A percentile compares a stretch with the other conserved stretches of the same genome.
phyloP scores from a whole-genome alignment of 2,797 vertebrate genomes.

The Spinus pinus region DNA sequence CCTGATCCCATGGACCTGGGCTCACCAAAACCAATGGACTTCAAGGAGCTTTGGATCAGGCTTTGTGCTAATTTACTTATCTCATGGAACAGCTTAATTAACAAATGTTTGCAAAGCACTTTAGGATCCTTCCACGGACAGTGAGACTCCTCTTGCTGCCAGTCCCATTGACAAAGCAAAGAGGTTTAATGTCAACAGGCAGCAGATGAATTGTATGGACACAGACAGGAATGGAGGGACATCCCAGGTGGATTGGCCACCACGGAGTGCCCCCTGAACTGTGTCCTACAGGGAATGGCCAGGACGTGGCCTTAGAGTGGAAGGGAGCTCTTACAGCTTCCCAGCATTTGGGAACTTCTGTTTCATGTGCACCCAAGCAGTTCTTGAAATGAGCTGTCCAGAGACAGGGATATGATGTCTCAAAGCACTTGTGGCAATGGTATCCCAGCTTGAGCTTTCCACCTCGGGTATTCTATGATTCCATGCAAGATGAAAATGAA shows the following conservation, averaged over 20 bases:
- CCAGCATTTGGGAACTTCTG: not conserved
- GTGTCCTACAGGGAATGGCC: rapidly evolving
- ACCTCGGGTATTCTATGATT: not conserved
- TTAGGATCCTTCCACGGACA: not conserved
- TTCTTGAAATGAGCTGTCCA: not conserved
- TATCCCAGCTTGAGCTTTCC: not conserved
- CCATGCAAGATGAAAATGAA: not conserved
- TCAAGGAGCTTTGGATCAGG: conserved; percentile 33
- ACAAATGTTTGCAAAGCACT: conserved; percentile 51
- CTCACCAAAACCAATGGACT: conserved; percentile 20
- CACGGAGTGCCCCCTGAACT: rapidly evolving
- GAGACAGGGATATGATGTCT: rapidly evolving
- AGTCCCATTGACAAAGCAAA: not conserved
- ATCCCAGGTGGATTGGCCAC: rapidly evolving
- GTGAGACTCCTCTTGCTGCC: not conserved
- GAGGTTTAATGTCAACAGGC: not conserved
- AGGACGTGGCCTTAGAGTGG: not conserved
- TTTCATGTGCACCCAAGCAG: rapidly evolving
- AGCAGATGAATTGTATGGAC: not conserved
- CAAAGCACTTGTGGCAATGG: rapidly evolving
- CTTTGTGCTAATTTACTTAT: conserved; percentile 33
- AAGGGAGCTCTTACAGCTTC: not conserved
- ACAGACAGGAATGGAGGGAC: rapidly evolving
- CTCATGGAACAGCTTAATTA: conserved; percentile 49
- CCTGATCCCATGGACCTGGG: conserved; percentile 14